These are phyloP conservation scores for Astyanax mexicanus DNA, from an alignment of 2,797 vertebrate species.

Conservation along the genomic window DNA sequence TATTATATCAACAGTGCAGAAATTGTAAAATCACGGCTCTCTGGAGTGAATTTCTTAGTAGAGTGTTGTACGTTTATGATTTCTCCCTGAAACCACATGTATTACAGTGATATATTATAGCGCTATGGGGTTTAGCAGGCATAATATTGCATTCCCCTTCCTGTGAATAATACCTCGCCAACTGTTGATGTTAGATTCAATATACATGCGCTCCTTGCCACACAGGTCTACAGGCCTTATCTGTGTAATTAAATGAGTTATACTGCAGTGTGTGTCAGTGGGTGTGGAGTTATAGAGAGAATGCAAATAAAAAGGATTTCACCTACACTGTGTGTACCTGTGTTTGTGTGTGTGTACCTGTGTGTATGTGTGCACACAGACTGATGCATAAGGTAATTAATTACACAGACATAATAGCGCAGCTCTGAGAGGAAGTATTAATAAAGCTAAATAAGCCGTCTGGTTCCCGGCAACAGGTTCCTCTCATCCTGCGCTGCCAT, in stretches of 20 bases:
- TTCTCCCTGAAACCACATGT: background rate
- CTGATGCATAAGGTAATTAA: constrained; percentile 41
- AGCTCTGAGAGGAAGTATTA: constrained; percentile 52
- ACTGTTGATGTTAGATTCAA: constrained; percentile 13
- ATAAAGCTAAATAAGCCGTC: constrained; percentile 54
- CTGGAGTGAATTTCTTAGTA: no score
- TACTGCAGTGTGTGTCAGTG: constrained; percentile 15
- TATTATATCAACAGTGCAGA: no score
- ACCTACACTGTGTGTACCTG: background rate
- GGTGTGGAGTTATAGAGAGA: constrained; percentile 15
- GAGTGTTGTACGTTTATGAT: background rate
- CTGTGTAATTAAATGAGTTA: constrained; percentile 25
- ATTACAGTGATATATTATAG: background rate
- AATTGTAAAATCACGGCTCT: no score
- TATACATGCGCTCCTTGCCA: constrained; percentile 9
- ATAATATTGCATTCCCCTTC: background rate
- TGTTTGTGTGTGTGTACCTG: background rate
- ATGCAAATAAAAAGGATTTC: constrained; percentile 27
- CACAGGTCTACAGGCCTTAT: background rate
- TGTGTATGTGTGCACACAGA: constrained; percentile 6
- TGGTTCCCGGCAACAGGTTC: constrained; percentile 20
- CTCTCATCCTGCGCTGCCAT: no score
- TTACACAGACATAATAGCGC: constrained; percentile 57
- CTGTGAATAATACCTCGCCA: constrained; percentile 14
- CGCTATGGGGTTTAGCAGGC: background rate